These are phyloP conservation scores for Camponotus floridanus DNA, from an alignment of 1,140 invertebrate species.

Conservation along the genomic window DNA sequence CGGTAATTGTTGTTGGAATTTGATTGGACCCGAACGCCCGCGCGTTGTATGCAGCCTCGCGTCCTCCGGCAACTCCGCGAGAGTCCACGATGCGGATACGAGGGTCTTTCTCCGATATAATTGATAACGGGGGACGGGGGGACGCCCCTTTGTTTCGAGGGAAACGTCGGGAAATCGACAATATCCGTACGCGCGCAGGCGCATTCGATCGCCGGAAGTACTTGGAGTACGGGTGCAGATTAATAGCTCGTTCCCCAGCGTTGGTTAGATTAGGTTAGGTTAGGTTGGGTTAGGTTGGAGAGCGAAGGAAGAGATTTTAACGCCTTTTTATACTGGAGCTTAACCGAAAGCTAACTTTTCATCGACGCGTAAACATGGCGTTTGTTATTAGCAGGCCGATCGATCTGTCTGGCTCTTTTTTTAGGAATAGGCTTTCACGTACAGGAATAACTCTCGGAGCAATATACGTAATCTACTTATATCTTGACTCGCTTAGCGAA, in stretches of 20 bases:
- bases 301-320: background rate
- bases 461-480: background rate
- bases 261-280: too few species aligned
- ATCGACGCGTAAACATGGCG: too few species aligned
- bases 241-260: background rate
- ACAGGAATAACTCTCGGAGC: background rate
- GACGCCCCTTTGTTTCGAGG: constrained; percentile 28
- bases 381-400: too few species aligned
- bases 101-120: constrained; percentile 50
- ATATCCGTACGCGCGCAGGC: background rate
- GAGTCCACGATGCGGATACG: constrained; percentile 54
- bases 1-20: constrained; percentile 82
- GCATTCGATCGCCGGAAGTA: constrained; percentile 33
- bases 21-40: constrained; percentile 11
- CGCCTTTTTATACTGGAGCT: background rate
- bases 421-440: background rate
- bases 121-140: constrained; percentile 58
- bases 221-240: background rate
- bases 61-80: constrained; percentile 56
- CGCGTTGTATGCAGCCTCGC: background rate
- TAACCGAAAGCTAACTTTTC: background rate
- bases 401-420: too few species aligned
- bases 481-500: background rate
- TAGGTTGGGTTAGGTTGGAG: too few species aligned
- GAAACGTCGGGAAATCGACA: constrained; percentile 9